These are phyloP conservation scores for Microctonus hyperodae DNA, from an alignment of 2,888 invertebrate species.

Conservation along the genomic window DNA sequence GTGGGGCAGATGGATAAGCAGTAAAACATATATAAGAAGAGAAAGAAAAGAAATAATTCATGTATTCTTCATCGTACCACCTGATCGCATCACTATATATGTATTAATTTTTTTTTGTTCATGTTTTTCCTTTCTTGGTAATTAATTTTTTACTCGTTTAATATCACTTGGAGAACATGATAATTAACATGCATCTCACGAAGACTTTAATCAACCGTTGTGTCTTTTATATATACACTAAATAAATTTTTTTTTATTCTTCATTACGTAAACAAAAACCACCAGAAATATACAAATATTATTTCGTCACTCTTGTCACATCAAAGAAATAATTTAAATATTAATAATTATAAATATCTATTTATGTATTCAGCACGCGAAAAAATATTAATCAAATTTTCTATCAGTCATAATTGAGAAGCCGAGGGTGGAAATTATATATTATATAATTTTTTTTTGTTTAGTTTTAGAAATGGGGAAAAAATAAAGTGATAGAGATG, in stretches of 20 bases:
- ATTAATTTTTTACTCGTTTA: slow-evolving; percentile 43
- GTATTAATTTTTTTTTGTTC: slow-evolving; percentile 47
- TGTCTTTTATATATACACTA: too few relatives aligned
- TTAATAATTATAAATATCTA: background rate
- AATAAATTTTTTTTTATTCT: too few relatives aligned
- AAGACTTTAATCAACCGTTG: slow-evolving; percentile 23
- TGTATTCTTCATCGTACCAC: slow-evolving; percentile 37
- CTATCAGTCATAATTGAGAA: background rate
- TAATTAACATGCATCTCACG: slow-evolving; percentile 46
- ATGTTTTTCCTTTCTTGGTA: slow-evolving; percentile 44
- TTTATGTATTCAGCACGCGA: background rate
- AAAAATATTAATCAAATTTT: background rate
- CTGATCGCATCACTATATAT: slow-evolving; percentile 40
- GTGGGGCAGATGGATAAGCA: too few relatives aligned
- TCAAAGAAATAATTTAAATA: background rate
- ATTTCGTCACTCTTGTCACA: too few relatives aligned
- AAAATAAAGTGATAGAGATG: background rate
- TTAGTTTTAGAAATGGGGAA: background rate
- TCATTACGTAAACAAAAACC: too few relatives aligned
- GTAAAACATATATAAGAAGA: too few relatives aligned
- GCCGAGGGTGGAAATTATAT: background rate
- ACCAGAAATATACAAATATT: too few relatives aligned
- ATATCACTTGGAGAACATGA: slow-evolving; percentile 28
- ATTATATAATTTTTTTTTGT: background rate
- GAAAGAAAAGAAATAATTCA: slow-evolving; percentile 3